phyloP scores from a whole-genome alignment of 2,888 invertebrate species.

The Pseudanteris insignis region DNA sequence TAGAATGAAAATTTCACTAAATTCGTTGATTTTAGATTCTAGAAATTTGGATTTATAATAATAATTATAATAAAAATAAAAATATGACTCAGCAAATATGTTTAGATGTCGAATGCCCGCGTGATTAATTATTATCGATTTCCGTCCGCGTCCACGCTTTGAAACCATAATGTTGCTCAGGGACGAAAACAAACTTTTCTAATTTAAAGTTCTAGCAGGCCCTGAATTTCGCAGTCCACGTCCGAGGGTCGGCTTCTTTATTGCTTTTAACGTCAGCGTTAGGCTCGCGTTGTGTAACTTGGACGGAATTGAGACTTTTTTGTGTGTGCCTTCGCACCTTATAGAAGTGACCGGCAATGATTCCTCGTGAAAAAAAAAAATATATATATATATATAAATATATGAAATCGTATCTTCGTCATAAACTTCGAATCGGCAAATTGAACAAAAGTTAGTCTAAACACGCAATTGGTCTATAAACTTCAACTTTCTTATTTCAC shows the following conservation, averaged over 20 bases:
- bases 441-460: conserved; percentile 35
- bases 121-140: no score
- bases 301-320: conserved; percentile 42
- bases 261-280: conserved; percentile 61
- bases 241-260: conserved; percentile 58
- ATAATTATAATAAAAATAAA: no score
- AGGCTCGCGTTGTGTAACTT: conserved; percentile 46
- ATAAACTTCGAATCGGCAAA: conserved; percentile 33
- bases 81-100: no score
- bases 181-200: conserved; percentile 57
- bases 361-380: conserved; percentile 37
- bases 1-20: no score
- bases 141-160: no score
- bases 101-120: no score
- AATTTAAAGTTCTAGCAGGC: conserved; percentile 59
- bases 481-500: neutral
- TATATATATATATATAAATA: conserved; percentile 40
- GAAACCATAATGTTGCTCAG: conserved; percentile 28
- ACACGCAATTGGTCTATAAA: conserved; percentile 16
- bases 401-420: conserved; percentile 16
- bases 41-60: no score
- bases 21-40: no score
- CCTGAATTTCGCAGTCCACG: conserved; percentile 56
- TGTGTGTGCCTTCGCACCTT: conserved; percentile 42
- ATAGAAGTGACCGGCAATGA: conserved; percentile 34